Conservation (phyloP, 2,888 invertebrate species). For the Pristionchus arcanus region DNA sequence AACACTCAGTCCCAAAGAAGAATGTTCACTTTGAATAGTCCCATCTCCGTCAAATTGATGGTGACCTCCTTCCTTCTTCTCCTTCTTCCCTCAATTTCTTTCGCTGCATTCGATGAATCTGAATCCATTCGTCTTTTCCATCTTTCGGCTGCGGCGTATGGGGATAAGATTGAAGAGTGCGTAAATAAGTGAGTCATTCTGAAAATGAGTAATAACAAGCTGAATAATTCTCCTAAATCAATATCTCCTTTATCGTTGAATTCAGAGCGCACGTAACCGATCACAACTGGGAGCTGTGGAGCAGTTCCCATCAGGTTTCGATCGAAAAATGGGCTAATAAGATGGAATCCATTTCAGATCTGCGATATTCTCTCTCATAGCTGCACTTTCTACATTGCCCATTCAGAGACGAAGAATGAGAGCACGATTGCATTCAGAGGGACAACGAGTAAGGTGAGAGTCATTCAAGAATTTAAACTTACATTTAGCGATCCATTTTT, state of each 20-base stretch:
- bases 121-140: slow-evolving; percentile 50
- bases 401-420: slow-evolving; percentile 27
- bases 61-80: slow-evolving; percentile 13
- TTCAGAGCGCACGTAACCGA: slow-evolving; percentile 27
- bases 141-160: slow-evolving; percentile 27
- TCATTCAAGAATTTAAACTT: neutral
- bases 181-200: slow-evolving; percentile 39
- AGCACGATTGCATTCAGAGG: slow-evolving; percentile 41
- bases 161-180: slow-evolving; percentile 31
- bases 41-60: neutral
- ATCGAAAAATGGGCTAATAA: neutral
- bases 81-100: neutral
- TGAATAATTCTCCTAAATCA: neutral
- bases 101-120: slow-evolving; percentile 20
- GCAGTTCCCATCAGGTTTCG: slow-evolving; percentile 19
- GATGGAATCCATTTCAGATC: neutral
- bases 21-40: neutral
- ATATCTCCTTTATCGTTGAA: neutral
- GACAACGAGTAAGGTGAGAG: neutral
- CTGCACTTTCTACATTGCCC: slow-evolving; percentile 30
- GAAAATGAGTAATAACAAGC: neutral
- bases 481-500: neutral
- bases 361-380: slow-evolving; percentile 48
- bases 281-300: neutral
- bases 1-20: neutral